Base-by-base conservation (phyloP, 2,113 vertebrate species). In the Apus apus region DNA sequence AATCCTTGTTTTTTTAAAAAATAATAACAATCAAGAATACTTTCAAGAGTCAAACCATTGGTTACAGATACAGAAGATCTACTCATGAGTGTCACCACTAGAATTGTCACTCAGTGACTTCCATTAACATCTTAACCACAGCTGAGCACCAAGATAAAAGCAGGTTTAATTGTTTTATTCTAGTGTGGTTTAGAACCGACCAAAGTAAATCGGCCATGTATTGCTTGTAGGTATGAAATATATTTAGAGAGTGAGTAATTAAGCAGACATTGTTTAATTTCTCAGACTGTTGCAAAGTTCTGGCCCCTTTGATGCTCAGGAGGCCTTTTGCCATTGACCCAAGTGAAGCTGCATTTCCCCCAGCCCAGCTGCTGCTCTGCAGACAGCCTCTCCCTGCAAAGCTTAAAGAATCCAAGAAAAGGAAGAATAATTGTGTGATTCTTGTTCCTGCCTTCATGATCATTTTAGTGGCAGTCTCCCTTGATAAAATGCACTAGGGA, bases 351-450 rank as follows among this genome's bases (percentile, higher is more conserved):
- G 26, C 27, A 11, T 29, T 38, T 48, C 50, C 15, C 50, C n/a
- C 56, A 21, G 34, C 48, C 40, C 8, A 43, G 5, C 8, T 1
- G 13, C 30, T 43, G 76, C 20, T 25, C 0, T 2, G 0, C 0
- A n/a, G 25, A 38, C 26, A 90, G n/a, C 26, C 68, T 48, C 18
- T 4, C 20, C 27, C 53, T 74, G 32, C 45, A 56, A 56, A 40
- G 45, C 46, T 29, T 17, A 4, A 54, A 68, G 13, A 54, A 46
- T 18, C 14, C 38, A 66, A 43, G 23, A 66, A n/a, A n/a, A 11
- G 22, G 40, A 91, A 43, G 53, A 76, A 27, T 8, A 48, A 48
- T 58, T 36, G 18, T 17, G 22, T 38, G 20, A 34, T 81, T 77
- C 68, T 45, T 64, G 26, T 30, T 81, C 36, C 67, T 57, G 19